Evolutionary conservation across 2,888 invertebrate genomes (phyloP).

Genomic region (Microdon myrmicae): DNA sequence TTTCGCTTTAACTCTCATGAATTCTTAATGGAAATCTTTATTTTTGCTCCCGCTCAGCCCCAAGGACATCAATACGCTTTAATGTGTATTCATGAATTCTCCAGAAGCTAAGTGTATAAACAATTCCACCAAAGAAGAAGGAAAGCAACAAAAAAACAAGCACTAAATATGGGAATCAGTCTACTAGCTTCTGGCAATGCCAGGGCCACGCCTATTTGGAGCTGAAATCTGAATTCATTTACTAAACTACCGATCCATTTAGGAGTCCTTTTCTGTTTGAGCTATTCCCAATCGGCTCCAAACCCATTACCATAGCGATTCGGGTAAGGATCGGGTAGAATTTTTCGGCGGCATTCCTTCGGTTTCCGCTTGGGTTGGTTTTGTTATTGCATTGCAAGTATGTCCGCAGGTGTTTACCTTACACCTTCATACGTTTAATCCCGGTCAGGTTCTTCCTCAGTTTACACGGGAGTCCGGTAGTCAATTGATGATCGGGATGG

Average conservation of each 20-base stretch:
- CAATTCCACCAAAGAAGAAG: slow-evolving; percentile 10
- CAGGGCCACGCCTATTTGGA: slow-evolving; percentile 38
- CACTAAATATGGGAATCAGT: too few species aligned
- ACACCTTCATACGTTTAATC: slow-evolving; percentile 41
- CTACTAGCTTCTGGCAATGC: slow-evolving; percentile 46
- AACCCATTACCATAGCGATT: slow-evolving; percentile 42
- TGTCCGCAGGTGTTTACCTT: slow-evolving; percentile 53
- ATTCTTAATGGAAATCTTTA: slow-evolving; percentile 38
- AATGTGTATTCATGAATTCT: slow-evolving; percentile 50
- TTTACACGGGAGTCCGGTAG: not conserved
- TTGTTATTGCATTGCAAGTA: slow-evolving; percentile 14
- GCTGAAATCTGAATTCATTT: slow-evolving; percentile 46
- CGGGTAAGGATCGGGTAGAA: slow-evolving; percentile 35
- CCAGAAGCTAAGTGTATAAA: slow-evolving; percentile 42
- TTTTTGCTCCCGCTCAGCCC: slow-evolving; percentile 19
- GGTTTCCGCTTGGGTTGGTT: slow-evolving; percentile 27
- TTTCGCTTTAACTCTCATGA: slow-evolving; percentile 13
- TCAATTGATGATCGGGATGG: slow-evolving; percentile 2
- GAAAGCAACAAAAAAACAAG: slow-evolving; percentile 7
- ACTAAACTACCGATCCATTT: slow-evolving; percentile 18
- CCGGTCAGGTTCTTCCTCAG: not conserved
- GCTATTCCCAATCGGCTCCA: slow-evolving; percentile 1
- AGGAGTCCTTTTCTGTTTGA: slow-evolving; percentile 20
- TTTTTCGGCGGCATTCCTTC: slow-evolving; percentile 41
- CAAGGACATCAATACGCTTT: slow-evolving; percentile 39